Evolutionary conservation across 2,113 vertebrate genomes (phyloP), one percentile per base, ranked within the genome.

Genomic region (Puffinus mauretanicus): DNA sequence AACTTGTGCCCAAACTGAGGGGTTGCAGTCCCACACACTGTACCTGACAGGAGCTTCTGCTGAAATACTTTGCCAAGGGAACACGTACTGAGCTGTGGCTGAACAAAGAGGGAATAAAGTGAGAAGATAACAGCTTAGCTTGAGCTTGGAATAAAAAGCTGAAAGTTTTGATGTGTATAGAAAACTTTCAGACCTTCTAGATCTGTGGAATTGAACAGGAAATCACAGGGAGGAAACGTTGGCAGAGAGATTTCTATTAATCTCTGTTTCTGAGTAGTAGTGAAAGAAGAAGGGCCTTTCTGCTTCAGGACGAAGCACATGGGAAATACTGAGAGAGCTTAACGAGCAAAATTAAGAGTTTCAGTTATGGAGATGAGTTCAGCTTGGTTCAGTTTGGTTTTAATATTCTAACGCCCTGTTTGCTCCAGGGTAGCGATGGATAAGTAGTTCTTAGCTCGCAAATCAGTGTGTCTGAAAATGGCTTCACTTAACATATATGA

Each of bases 341-440:
- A 72, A 90, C 25, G 62, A 69, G 61, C 29, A 26, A 65, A 66
- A 51, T 52, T 52, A 78, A 79, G 42, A 29, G 36, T 30, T 44
- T 78, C 27, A 54, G 52, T 79, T 79, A 57, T 3, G 36, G 91
- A 84, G 73, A 86, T n/a, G 57, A 83, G 80, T 58, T 91, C 6
- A 13, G 18, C 71, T 86, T 96, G 88, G 80, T 54, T 92, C 5
- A 13, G 18, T 80, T 86, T 97, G 88, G 11, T 90, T 94, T 72
- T 70, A 40, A 16, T 38, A 27, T 79, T 40, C 51, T 34, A 66
- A 66, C 42, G n/a, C 62, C 30, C 54, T 72, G 84, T 62, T 81
- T 91, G 58, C 73, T 88, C 54, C 75, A 80, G 38, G 61, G 46
- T 80, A 62, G 66, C 16, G 4, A 12, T 80, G 83, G 79, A 32